phyloP scores from a whole-genome alignment of 2,888 invertebrate genomes.

The Andrena fulva region DNA sequence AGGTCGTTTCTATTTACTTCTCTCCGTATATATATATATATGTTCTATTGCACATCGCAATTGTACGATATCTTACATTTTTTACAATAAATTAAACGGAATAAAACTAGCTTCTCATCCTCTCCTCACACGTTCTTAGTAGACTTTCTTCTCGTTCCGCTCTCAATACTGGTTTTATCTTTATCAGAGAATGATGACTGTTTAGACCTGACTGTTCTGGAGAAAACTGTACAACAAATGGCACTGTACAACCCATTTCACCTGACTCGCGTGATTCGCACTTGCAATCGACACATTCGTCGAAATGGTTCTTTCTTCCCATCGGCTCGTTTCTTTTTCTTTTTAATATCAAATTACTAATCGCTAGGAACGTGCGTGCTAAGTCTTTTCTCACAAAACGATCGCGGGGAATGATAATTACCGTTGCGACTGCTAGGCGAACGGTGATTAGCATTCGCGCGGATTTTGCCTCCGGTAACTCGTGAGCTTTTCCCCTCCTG shows the following conservation, averaged over 20 bases:
- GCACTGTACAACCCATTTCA: slow-evolving; percentile 56
- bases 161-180: slow-evolving; percentile 45
- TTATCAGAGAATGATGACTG: slow-evolving; percentile 37
- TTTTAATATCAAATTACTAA: slow-evolving; percentile 27
- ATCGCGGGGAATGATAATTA: slow-evolving; percentile 26
- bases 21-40: slow-evolving; percentile 69
- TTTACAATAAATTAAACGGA: slow-evolving; percentile 85
- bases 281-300: background rate
- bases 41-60: slow-evolving; percentile 78
- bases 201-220: slow-evolving; percentile 34
- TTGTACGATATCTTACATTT: slow-evolving; percentile 80
- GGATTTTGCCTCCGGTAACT: slow-evolving; percentile 38
- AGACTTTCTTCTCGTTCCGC: slow-evolving; percentile 6
- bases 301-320: background rate
- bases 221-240: slow-evolving; percentile 61
- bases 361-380: slow-evolving; percentile 53
- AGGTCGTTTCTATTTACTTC: slow-evolving; percentile 55
- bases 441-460: slow-evolving; percentile 37
- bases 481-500: slow-evolving; percentile 9
- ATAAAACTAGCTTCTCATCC: slow-evolving; percentile 53
- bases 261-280: slow-evolving; percentile 20
- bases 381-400: slow-evolving; percentile 32
- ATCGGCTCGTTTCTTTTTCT: background rate
- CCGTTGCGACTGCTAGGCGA: slow-evolving; percentile 7
- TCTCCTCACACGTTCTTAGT: slow-evolving; percentile 9